Evolutionary conservation across 1,140 invertebrate species (phyloP).

Genomic region (Triops cancriformis): DNA sequence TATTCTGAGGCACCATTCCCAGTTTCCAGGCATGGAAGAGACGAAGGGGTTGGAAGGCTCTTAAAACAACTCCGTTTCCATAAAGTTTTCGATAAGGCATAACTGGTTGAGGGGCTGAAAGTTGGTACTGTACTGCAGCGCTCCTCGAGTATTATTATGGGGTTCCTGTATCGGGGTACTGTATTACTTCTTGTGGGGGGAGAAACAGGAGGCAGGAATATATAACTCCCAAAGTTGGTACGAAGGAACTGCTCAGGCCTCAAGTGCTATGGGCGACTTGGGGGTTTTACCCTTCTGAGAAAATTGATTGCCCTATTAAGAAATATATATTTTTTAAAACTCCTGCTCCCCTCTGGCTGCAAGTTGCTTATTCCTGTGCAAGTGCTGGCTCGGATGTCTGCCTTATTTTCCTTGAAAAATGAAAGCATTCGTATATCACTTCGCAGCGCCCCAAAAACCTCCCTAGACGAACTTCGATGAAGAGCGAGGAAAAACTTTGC

Average conservation of each 20-base stretch:
- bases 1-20: not conserved
- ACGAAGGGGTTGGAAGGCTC: not conserved
- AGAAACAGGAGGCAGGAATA: not conserved
- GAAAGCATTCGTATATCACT: not conserved
- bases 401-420: not conserved
- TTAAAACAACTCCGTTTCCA: not conserved
- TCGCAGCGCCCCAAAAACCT: not conserved
- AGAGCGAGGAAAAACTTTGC: not conserved
- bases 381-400: not conserved
- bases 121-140: not conserved
- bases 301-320: constrained; percentile 7
- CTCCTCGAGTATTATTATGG: not conserved
- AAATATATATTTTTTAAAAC: not conserved
- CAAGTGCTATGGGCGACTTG: not conserved
- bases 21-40: not conserved
- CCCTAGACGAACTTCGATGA: not conserved
- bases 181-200: not conserved
- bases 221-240: not conserved
- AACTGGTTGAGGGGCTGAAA: not conserved
- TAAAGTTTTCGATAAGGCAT: not conserved
- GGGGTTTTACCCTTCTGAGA: not conserved
- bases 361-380: not conserved
- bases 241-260: not conserved
- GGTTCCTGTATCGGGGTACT: not conserved
- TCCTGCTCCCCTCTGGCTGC: not conserved